Evolutionary conservation across 2,797 vertebrate species (phyloP), one percentile per base, ranked within the genome.

Genomic region (Chanos chanos): DNA sequence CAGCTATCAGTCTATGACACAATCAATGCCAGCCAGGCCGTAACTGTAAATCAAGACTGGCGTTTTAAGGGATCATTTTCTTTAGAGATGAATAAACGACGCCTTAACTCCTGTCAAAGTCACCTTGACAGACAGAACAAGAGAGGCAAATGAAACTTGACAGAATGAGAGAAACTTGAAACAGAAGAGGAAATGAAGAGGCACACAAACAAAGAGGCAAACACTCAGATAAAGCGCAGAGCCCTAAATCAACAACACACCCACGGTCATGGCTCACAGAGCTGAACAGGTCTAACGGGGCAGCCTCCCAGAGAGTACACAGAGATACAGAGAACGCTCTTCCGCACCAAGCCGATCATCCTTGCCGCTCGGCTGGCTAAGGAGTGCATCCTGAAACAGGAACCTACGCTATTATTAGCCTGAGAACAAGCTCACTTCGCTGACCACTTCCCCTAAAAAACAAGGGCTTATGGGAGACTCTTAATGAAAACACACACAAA

Each of bases 31-130:
- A 44, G 56, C 60, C 50, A 39, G 7, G 27, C 56, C 49, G 48
- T 54, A 48, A 52, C 41, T 50, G 60, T 57, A 61, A 68, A 64
- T 61, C 51, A 65, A 51, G 22, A n/a, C 34, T 37, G 59, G 64
- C 70, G 73, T 70, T 71, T n/a, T 77, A 75, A 75, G 64, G 62
- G 76, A 75, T 73, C 73, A 24, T 65, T 69, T 77, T 75, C 64
- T 70, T 61, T 57, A 39, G 52, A 67, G 60, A 66, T 34, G 48
- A 66, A 69, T 58, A 58, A 69, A 53, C 49, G 36, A 51, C 56
- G 59, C 21, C 48, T 40, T 15, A 44, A 54, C 59, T 40, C 8
- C n/a, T 40, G 36, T 47, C 67, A 69, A 77, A 73, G 71, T 71
- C 73, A 77, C 68, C 68, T 71, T 71, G 62, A 48, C 39, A 5